A percentile compares a stretch with the other conserved stretches of the same genome.
Evolutionary conservation across 1,140 invertebrate genomes (phyloP).

Genomic region (Rhopalosiphum maidis): DNA sequence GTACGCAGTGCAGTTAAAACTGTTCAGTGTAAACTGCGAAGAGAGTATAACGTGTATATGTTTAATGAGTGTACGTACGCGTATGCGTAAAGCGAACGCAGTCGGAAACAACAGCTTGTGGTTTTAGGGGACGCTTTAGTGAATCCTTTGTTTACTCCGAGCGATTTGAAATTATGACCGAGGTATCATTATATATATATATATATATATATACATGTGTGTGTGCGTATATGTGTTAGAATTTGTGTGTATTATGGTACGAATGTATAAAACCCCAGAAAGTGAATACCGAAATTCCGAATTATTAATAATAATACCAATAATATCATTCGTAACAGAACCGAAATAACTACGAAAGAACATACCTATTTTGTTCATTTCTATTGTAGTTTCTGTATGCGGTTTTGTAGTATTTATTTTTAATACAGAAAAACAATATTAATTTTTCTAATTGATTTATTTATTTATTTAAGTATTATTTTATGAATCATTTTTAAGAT

Average conservation of each 20-base stretch:
- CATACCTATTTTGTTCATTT: neutral
- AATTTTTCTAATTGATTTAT: too few relatives aligned
- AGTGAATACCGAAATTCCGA: neutral
- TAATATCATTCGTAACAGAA: neutral
- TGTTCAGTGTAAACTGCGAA: neutral
- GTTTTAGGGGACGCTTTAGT: slow-evolving; percentile 6
- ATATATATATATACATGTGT: too few relatives aligned
- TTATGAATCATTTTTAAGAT: too few relatives aligned
- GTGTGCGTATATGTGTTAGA: neutral
- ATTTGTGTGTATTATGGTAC: neutral
- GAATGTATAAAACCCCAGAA: neutral
- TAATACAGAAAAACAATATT: too few relatives aligned
- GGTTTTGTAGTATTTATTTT: neutral
- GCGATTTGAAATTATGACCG: neutral
- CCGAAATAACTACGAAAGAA: neutral
- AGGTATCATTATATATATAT: neutral
- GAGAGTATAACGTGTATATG: neutral
- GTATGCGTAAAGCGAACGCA: neutral
- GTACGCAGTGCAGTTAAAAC: neutral
- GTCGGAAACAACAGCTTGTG: slow-evolving; percentile 34
- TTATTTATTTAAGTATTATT: too few relatives aligned
- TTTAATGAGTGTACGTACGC: neutral
- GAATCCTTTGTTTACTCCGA: slow-evolving; percentile 16
- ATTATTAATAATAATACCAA: neutral
- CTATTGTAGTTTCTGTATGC: neutral